phyloP scores from a whole-genome alignment of 2,113 vertebrate species.

The Cottus gobio region DNA sequence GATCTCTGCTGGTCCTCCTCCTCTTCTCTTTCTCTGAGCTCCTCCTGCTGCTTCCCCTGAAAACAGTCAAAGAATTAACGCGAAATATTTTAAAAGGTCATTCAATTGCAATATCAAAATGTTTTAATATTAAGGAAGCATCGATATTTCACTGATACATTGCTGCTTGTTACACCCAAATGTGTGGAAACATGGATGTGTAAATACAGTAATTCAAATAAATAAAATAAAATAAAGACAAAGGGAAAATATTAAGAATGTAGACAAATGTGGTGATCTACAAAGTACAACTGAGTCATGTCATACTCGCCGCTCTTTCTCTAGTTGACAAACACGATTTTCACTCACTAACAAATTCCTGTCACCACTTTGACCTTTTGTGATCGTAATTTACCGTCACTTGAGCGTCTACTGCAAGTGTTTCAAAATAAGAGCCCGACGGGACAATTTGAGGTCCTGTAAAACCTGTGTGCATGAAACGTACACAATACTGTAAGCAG shows the following conservation, averaged over 20 bases:
- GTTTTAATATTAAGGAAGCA: background rate
- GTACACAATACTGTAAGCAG: background rate
- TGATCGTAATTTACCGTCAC: background rate
- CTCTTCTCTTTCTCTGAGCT: background rate
- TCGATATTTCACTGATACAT: background rate
- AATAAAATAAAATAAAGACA: background rate
- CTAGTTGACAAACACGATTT: background rate
- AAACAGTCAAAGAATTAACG: background rate
- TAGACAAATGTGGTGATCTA: background rate
- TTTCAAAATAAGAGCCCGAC: background rate
- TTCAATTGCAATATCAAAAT: background rate
- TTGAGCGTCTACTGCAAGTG: background rate
- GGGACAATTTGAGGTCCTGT: background rate
- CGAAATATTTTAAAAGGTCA: background rate
- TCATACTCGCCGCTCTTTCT: background rate
- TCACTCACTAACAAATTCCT: background rate
- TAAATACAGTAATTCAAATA: background rate
- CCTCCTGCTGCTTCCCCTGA: constrained; percentile 48
- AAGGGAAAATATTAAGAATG: background rate
- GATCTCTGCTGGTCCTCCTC: constrained; percentile 29
- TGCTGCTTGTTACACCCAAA: background rate
- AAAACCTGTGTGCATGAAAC: background rate
- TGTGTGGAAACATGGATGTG: background rate
- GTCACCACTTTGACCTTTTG: background rate
- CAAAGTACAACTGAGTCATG: background rate